Evolutionary conservation across 2,888 invertebrate genomes (phyloP).

Genomic region (Caenorhabditis sp.): DNA sequence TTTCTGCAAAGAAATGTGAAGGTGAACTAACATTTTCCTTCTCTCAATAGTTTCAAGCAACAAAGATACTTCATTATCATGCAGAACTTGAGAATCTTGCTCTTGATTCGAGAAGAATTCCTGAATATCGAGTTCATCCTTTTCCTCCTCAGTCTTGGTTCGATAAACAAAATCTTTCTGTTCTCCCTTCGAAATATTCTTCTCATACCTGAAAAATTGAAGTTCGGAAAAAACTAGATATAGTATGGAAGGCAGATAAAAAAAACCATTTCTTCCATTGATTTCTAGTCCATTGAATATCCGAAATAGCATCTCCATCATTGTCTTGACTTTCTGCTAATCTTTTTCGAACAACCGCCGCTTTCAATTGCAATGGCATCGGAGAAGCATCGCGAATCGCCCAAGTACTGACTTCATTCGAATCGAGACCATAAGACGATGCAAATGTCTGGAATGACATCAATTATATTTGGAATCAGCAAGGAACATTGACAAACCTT

Average conservation of each 20-base stretch:
- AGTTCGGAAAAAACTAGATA: no score
- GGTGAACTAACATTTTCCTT: constrained; percentile 2
- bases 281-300: constrained; percentile 49
- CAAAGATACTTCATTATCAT: constrained; percentile 37
- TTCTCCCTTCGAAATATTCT: constrained; percentile 44
- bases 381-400: constrained; percentile 47
- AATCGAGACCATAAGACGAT: constrained; percentile 12
- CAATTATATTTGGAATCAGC: background rate
- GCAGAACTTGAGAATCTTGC: constrained; percentile 34
- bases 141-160: constrained; percentile 57
- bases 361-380: constrained; percentile 48
- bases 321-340: constrained; percentile 16
- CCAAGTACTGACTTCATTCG: constrained; percentile 41
- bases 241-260: background rate
- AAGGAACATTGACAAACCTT: background rate
- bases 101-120: constrained; percentile 42
- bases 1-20: no score
- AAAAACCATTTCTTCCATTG: constrained; percentile 60
- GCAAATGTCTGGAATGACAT: background rate
- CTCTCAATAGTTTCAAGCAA: constrained; percentile 39
- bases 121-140: constrained; percentile 47
- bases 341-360: constrained; percentile 33
- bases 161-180: constrained; percentile 60
- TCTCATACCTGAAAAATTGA: constrained; percentile 54
- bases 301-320: constrained; percentile 20